phyloP scores from a whole-genome alignment of 2,113 vertebrate species.

The Rhynchomys soricoides region DNA sequence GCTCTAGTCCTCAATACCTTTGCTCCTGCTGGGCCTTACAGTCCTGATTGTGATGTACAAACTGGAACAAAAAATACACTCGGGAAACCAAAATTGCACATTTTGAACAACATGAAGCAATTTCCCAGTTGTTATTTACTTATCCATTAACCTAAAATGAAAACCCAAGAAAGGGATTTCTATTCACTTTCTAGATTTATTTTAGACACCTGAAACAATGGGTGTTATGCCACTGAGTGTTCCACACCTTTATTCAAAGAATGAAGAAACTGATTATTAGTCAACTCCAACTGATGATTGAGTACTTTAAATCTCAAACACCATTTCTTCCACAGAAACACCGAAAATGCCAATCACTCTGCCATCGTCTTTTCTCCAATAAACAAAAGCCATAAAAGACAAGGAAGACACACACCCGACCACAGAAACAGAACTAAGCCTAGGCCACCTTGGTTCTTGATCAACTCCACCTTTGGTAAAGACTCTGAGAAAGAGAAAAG shows the following conservation, averaged over 20 bases:
- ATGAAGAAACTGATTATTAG: background rate
- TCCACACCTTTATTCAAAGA: background rate
- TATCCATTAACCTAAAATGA: background rate
- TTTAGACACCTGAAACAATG: slow-evolving; percentile 6
- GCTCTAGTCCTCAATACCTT: background rate
- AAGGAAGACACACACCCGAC: background rate
- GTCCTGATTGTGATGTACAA: background rate
- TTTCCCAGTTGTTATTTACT: background rate
- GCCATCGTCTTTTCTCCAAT: background rate
- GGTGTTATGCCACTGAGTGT: background rate
- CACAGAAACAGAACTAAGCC: background rate
- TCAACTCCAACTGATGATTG: background rate
- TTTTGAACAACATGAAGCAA: slow-evolving; percentile 5
- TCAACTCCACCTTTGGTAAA: background rate
- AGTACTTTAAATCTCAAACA: slow-evolving; percentile 53
- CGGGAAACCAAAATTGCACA: background rate
- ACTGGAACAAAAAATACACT: background rate
- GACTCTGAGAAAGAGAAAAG: background rate
- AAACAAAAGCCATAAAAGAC: slow-evolving; percentile 43
- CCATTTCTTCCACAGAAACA: slow-evolving; percentile 16
- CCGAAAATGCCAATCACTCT: background rate
- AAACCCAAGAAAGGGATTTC: background rate
- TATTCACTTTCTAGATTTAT: background rate
- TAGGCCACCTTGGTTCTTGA: background rate
- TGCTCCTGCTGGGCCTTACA: background rate